phyloP scores from a whole-genome alignment of 2,113 vertebrate species.

The Camelus dromedarius region DNA sequence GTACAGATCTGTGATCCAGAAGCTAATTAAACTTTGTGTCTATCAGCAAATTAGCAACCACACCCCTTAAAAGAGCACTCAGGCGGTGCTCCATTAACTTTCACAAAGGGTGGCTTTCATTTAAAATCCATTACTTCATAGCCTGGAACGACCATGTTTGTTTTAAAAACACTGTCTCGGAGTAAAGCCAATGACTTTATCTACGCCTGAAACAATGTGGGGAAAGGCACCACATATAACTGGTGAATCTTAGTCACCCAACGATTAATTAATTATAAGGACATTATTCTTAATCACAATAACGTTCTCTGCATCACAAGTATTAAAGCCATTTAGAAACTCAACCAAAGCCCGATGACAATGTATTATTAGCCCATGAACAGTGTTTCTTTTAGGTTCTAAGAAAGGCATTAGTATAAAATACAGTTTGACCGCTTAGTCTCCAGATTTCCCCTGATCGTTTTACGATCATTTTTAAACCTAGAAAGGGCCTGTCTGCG shows the following conservation, averaged over 20 bases:
- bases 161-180: constrained; percentile 30
- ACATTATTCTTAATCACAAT: neutral
- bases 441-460: neutral
- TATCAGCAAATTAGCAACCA: constrained; percentile 52
- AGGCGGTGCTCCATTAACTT: neutral
- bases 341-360: neutral
- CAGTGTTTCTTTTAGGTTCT: neutral
- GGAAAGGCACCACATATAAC: neutral
- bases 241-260: neutral
- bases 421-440: neutral
- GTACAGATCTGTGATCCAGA: constrained; percentile 12
- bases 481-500: neutral
- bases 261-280: neutral
- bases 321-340: constrained; percentile 3
- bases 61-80: constrained; percentile 8
- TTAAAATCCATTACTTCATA: neutral
- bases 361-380: neutral
- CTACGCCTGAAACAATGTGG: neutral
- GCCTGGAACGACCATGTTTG: neutral
- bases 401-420: neutral
- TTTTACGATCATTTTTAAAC: neutral
- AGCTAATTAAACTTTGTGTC: constrained; percentile 12
- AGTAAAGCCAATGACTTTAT: neutral
- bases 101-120: neutral
- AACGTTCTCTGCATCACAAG: neutral